Conservation (phyloP, 2,113 vertebrate genomes). For the Megaceryle maxima region DNA sequence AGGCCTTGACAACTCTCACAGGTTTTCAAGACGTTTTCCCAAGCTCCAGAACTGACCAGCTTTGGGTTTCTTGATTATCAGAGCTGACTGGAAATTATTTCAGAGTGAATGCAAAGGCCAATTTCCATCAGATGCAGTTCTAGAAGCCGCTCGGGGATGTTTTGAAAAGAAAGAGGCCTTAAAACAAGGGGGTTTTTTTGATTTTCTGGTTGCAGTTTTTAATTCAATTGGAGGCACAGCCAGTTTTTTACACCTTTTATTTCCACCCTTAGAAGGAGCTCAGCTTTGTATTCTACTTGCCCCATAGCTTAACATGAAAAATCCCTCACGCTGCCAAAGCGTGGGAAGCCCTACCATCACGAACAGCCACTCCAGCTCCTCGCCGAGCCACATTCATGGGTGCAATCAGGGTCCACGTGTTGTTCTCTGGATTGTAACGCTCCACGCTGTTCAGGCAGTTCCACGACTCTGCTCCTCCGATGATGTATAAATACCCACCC, state of each 20-base stretch:
- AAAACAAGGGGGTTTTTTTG: background rate
- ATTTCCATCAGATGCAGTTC: background rate
- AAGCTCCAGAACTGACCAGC: accelerated
- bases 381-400: conserved; percentile 96
- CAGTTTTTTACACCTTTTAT: background rate
- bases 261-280: background rate
- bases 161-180: background rate
- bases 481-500: conserved; percentile 90
- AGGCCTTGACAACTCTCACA: background rate
- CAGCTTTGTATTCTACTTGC: background rate
- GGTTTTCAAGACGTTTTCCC: too few relatives aligned
- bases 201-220: background rate
- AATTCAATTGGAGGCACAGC: background rate
- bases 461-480: conserved; percentile 96
- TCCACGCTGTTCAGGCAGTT: conserved; percentile 96
- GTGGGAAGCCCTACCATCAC: conserved; percentile 76
- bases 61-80: background rate
- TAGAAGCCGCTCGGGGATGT: background rate
- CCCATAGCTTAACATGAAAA: accelerated
- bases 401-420: conserved; percentile 93
- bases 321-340: background rate
- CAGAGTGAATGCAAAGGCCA: background rate
- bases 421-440: conserved; percentile 93
- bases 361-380: conserved; percentile 89
- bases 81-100: background rate